These are phyloP conservation scores for Dryobates pubescens DNA, from an alignment of 2,797 vertebrate genomes.

Conservation along the genomic window DNA sequence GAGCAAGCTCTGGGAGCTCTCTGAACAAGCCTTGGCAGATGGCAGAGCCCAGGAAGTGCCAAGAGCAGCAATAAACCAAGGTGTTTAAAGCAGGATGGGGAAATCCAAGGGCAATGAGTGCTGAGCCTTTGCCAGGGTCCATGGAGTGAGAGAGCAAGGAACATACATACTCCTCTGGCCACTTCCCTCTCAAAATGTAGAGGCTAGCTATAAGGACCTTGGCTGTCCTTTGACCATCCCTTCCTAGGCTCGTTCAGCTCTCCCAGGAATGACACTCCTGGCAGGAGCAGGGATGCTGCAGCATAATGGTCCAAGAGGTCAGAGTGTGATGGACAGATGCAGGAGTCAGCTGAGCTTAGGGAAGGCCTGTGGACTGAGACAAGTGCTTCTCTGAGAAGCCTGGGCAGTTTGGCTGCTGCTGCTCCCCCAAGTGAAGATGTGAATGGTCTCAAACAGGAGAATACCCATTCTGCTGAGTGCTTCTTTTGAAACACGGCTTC, in stretches of 20 bases:
- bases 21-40: neutral
- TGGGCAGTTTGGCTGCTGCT: neutral
- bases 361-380: neutral
- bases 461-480: neutral
- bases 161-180: neutral
- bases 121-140: neutral
- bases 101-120: neutral
- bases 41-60: neutral
- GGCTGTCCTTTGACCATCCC: neutral
- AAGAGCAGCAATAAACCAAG: slow-evolving; percentile 5
- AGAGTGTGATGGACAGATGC: neutral
- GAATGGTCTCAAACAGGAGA: neutral
- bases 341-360: neutral
- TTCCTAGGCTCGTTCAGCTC: neutral
- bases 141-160: neutral
- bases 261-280: rapidly evolving
- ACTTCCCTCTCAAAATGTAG: neutral
- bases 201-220: neutral
- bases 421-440: neutral
- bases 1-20: neutral
- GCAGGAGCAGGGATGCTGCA: neutral
- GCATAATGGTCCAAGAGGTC: neutral
- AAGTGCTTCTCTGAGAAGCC: neutral
- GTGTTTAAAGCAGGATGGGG: neutral
- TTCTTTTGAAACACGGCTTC: neutral